These are phyloP conservation scores for Scaptomyza graminum DNA, from an alignment of 1,140 invertebrate species.

Conservation along the genomic window DNA sequence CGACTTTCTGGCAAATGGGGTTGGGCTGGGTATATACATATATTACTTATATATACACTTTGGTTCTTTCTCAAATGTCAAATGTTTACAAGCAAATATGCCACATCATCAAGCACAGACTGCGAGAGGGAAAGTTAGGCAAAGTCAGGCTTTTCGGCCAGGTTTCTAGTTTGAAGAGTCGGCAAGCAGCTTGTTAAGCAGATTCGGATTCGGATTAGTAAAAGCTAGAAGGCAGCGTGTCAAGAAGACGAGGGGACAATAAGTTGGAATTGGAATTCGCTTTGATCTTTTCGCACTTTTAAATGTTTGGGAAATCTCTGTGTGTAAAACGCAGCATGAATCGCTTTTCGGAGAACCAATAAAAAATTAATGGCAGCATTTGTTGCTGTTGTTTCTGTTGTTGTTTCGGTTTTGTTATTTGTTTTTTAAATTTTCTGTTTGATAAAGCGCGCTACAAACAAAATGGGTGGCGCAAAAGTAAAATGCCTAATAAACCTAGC, in stretches of 20 bases:
- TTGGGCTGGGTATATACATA: background rate
- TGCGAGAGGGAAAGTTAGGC: background rate
- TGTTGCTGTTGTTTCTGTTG: conserved; percentile 31
- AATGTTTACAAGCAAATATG: conserved; percentile 79
- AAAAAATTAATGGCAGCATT: conserved; percentile 76
- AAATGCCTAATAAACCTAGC: conserved; percentile 28
- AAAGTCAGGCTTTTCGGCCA: conserved; percentile 33
- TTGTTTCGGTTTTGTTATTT: conserved; percentile 54
- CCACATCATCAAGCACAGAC: conserved; percentile 65
- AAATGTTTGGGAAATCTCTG: conserved; percentile 82
- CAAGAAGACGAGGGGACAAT: conserved; percentile 60
- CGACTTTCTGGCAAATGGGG: conserved; percentile 36
- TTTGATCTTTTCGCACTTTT: conserved; percentile 82
- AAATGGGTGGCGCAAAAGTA: conserved; percentile 79
- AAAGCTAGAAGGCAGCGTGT: background rate
- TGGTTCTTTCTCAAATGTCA: conserved; percentile 38
- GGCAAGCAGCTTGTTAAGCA: conserved; percentile 58
- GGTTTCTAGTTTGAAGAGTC: conserved; percentile 14
- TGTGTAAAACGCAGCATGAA: conserved; percentile 72
- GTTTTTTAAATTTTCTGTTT: conserved; percentile 82
- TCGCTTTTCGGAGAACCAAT: conserved; percentile 80
- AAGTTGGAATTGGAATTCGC: conserved; percentile 80
- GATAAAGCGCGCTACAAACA: conserved; percentile 78
- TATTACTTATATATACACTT: background rate
- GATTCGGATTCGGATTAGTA: conserved; percentile 11